These are phyloP conservation scores for Notothenia rossii DNA, from an alignment of 2,113 vertebrate genomes.

Conservation along the genomic window DNA sequence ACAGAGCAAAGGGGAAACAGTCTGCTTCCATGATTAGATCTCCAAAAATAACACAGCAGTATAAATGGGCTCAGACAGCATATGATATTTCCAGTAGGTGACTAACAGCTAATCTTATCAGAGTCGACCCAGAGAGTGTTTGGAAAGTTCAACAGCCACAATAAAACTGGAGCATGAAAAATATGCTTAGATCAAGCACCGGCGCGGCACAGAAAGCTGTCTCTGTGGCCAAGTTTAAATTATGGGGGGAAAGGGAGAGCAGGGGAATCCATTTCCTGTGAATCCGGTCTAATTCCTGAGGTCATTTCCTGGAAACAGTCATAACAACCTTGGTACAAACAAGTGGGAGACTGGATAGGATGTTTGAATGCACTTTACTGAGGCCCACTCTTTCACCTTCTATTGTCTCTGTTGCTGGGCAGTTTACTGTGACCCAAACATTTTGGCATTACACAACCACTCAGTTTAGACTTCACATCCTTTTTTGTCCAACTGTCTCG, in stretches of 20 bases:
- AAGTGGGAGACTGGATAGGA: constrained; percentile 67
- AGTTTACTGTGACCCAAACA: constrained; percentile 69
- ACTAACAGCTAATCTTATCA: constrained; percentile 78
- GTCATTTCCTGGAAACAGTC: constrained; percentile 83
- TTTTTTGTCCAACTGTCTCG: constrained; percentile 11
- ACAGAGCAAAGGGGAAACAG: constrained; percentile 34
- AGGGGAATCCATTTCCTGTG: constrained; percentile 74
- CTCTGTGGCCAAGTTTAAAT: constrained; percentile 19
- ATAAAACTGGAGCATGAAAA: constrained; percentile 58
- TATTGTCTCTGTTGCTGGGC: constrained; percentile 74
- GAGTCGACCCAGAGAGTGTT: constrained; percentile 54
- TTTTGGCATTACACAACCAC: constrained; percentile 50
- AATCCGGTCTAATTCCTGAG: constrained; percentile 64
- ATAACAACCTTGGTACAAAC: constrained; percentile 78
- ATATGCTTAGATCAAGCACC: constrained; percentile 31
- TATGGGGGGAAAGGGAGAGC: not conserved
- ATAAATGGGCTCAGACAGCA: constrained; percentile 51
- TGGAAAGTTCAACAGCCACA: constrained; percentile 69
- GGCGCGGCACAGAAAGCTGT: not conserved
- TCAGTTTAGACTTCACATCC: constrained; percentile 13
- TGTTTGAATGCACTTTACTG: constrained; percentile 63
- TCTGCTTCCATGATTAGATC: constrained; percentile 46
- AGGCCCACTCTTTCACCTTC: constrained; percentile 67
- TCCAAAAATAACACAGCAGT: constrained; percentile 70
- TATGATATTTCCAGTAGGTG: constrained; percentile 72